phyloP scores from a whole-genome alignment of 2,113 vertebrate species.

The Falco punctatus region DNA sequence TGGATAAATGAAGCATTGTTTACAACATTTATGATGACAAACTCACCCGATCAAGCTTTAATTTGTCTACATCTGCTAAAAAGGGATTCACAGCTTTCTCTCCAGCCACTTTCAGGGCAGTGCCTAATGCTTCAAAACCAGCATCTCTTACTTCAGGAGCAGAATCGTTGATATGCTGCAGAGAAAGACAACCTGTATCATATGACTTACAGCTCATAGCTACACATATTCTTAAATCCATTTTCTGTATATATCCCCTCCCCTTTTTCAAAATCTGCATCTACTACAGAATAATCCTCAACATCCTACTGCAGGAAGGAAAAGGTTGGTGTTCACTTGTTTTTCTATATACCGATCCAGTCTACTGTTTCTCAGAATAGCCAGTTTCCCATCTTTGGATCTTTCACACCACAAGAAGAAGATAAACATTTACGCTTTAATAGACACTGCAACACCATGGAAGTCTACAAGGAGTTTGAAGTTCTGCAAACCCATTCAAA shows the following conservation, averaged over 20 bases:
- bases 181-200: neutral
- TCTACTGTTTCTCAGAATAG: neutral
- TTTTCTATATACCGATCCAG: neutral
- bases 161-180: conserved; percentile 96
- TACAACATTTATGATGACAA: neutral
- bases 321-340: neutral
- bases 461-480: neutral
- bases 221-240: neutral
- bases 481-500: neutral
- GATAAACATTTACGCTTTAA: neutral
- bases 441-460: neutral
- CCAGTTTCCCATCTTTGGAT: neutral
- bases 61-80: conserved; percentile 92
- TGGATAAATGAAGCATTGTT: neutral
- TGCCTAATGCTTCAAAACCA: conserved; percentile 95
- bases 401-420: neutral
- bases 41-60: conserved; percentile 94
- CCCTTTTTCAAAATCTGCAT: neutral
- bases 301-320: neutral
- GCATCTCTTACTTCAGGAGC: conserved; percentile 96
- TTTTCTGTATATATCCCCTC: neutral
- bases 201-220: neutral
- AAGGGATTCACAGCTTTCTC: conserved; percentile 96
- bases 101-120: conserved; percentile 94
- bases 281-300: neutral